Conservation (phyloP, 1,140 invertebrate species). For the Pseudomyrmex sp. region DNA sequence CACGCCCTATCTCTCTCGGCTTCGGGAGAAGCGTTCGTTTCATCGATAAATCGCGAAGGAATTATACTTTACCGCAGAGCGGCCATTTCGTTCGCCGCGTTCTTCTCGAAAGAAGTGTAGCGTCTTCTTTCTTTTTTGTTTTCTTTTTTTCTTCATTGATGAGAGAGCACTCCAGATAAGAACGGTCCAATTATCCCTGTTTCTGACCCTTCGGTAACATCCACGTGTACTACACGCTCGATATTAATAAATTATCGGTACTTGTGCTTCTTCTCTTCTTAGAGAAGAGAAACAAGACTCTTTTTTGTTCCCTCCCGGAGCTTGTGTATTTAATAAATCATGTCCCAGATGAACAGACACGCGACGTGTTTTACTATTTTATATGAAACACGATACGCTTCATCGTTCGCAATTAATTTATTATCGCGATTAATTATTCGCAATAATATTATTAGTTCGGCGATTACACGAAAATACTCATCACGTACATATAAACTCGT, state of each 20-base stretch:
- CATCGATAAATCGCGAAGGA: constrained; percentile 44
- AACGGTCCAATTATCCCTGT: constrained; percentile 25
- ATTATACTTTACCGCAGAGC: constrained; percentile 38
- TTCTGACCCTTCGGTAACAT: neutral
- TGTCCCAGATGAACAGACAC: neutral
- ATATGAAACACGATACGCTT: no score
- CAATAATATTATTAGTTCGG: no score
- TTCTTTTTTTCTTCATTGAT: neutral
- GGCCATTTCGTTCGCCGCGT: constrained; percentile 9
- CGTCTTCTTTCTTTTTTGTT: neutral
- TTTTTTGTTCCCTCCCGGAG: no score
- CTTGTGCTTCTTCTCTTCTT: neutral
- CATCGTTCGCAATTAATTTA: no score
- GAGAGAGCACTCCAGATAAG: neutral
- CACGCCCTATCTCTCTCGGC: neutral
- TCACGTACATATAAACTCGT: neutral
- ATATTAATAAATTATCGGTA: constrained; percentile 34
- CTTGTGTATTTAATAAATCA: neutral
- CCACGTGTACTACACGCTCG: neutral
- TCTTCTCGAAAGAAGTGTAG: neutral
- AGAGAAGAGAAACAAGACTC: neutral
- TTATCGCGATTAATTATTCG: no score
- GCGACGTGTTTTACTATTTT: neutral
- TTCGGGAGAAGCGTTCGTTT: neutral
- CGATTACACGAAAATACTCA: neutral